Conservation (phyloP, 1,140 invertebrate genomes). For the Lordiphosa clarofinis region DNA sequence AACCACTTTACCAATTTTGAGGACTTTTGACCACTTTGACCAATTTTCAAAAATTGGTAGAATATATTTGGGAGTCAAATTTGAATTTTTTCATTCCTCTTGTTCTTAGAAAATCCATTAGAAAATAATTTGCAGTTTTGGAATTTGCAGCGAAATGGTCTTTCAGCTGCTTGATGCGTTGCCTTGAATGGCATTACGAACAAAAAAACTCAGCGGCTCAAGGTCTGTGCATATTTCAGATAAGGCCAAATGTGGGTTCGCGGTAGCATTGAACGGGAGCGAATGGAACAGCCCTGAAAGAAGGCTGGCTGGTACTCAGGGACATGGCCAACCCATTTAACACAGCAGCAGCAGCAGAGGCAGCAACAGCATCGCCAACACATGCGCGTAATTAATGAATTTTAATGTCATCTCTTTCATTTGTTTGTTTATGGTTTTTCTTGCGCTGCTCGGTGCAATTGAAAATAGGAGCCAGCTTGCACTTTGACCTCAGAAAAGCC, state of each 20-base stretch:
- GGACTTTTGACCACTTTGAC: too few relatives aligned
- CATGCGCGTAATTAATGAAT: slow-evolving; percentile 66
- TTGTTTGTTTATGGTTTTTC: slow-evolving; percentile 22
- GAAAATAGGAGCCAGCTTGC: slow-evolving; percentile 42
- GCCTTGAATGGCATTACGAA: slow-evolving; percentile 58
- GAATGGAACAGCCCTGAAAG: slow-evolving; percentile 9
- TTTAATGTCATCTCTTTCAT: slow-evolving; percentile 57
- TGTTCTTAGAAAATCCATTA: too few relatives aligned
- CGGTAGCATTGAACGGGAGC: slow-evolving; percentile 27
- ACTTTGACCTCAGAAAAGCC: slow-evolving; percentile 65
- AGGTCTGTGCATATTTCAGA: slow-evolving; percentile 76
- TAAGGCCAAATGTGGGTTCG: slow-evolving; percentile 65
- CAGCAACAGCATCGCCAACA: slow-evolving; percentile 30
- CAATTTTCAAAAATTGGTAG: too few relatives aligned
- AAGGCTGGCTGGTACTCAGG: slow-evolving; percentile 39
- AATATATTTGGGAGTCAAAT: too few relatives aligned
- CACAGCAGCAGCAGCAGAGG: too few relatives aligned
- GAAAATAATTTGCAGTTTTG: too few relatives aligned
- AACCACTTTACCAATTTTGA: too few relatives aligned
- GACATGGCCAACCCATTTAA: slow-evolving; percentile 56
- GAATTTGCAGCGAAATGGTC: too few relatives aligned
- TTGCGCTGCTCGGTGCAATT: slow-evolving; percentile 26
- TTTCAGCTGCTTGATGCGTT: slow-evolving; percentile 45
- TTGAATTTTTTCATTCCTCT: too few relatives aligned
- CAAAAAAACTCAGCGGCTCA: slow-evolving; percentile 37